Base-by-base conservation (phyloP, 1,140 invertebrate species). In the Drosophila simulans region DNA sequence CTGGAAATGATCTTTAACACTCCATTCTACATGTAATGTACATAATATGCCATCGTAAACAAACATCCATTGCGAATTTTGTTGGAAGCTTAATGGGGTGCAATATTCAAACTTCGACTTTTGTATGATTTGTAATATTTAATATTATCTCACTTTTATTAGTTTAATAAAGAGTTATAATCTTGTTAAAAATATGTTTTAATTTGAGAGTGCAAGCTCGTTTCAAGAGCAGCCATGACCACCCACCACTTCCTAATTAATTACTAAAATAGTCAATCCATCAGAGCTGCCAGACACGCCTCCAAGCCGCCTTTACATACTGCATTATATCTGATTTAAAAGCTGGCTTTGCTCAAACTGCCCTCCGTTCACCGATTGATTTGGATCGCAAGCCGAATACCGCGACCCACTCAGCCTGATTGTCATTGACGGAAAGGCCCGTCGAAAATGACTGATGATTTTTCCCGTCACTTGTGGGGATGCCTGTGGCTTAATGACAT, bases 381-480 rank as follows among this genome's bases (percentile, higher is more conserved):
- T 69, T 55, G 55, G 69, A 72, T 76, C 35, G 46, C 46, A 40
- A 10, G 39, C 45, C 54, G 46, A 73, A 60, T 46, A 52, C 53
- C 25, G 35, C 40, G 48, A 39, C 37, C 35, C 56, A 60, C 51
- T 70, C 64, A 57, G 52, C 66, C 11, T 40, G 65, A 70, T 71
- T 71, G 64, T 60, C 48, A 54, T 25, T 46, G 57, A 77, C 15
- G 54, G 69, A 63, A 66, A 77, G 49, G 11, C 27, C 42, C 31
- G n/a, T 31, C 37, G 46, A 71, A 81, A 86, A 83, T 86, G 75
- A 86, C 79, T 86, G 82, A 88, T 86, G 77, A 75, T 76, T 66
- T 66, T 40, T 15, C 35, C 27, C 40, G 51, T 39, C 64, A 39
- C n/a, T 40, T 15, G 13, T 20, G 13, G 4, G 22, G 22, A 46